Conservation (phyloP, 2,113 vertebrate genomes). For the rat (Rattus norvegicus) region DNA sequence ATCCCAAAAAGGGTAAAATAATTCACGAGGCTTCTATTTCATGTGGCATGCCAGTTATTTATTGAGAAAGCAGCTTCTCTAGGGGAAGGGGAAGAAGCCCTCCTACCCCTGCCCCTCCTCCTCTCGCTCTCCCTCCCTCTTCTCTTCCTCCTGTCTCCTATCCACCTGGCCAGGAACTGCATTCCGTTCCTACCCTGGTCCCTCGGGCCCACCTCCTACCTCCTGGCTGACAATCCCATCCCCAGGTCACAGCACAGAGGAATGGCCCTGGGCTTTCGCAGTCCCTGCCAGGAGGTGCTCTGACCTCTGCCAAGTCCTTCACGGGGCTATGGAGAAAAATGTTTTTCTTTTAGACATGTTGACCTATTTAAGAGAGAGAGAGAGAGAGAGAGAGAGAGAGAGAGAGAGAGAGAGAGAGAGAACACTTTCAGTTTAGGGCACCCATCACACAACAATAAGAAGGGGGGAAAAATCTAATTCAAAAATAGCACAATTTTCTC, state of each 20-base stretch:
- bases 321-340: not conserved
- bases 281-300: not conserved
- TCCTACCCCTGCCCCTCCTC: not conserved
- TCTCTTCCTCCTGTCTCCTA: not conserved
- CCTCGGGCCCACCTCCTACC: not conserved
- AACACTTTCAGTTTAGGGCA: not conserved
- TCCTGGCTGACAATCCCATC: not conserved
- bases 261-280: not conserved
- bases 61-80: constrained; percentile 69
- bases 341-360: constrained; percentile 9
- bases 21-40: constrained; percentile 67
- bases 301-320: not conserved
- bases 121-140: not conserved
- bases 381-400: no score
- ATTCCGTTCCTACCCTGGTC: constrained; percentile 27
- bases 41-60: constrained; percentile 66
- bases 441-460: not conserved
- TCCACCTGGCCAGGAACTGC: constrained; percentile 30
- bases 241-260: not conserved
- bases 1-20: constrained; percentile 41
- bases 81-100: not conserved
- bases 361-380: not conserved
- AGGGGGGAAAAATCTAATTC: not conserved
- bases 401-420: no score
- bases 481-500: not conserved